Evolutionary conservation across 2,888 invertebrate genomes (phyloP), one percentile per base, ranked within the genome.

Genomic region (Amphipoea oculea): DNA sequence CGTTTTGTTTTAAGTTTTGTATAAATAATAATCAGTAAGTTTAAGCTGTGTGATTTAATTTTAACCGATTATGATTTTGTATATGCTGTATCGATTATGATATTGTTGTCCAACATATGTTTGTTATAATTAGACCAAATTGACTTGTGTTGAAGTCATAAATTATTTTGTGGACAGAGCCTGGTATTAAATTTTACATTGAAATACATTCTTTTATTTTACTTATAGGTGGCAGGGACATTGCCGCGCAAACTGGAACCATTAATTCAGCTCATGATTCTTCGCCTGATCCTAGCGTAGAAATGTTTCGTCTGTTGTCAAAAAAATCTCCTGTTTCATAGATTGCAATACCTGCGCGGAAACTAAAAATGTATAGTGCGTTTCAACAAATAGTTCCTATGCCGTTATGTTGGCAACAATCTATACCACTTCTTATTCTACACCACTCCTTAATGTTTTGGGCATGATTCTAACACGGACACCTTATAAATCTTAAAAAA

Each of bases 111-210:
- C 87, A 84, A 84, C 83, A 73, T 88, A 12, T 88, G 83, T 80
- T 86, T 87, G 85, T 87, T 89, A 83, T 51, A 78, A 73, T 88
- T 85, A 86, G 74, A 88, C 86, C 84, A 89, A 90, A 90, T 86
- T 81, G 89, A 89, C 89, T 87, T 86, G 84, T 88, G 87, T 88
- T 86, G 67, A 76, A 85, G 89, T 92, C 92, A 90, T 91, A 91
- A 92, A 91, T 93, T 94, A 93, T 92, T 92, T 92, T 93, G 90
- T 91, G 91, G 91, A 94, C 92, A 91, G 89, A 91, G 89, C 91
- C 89, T 93, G 92, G 92, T 94, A 95, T 94, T 94, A 95, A 95
- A 95, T 90, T 92, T 89, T 92, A 92, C 91, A 91, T 89, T 88
- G 80, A 69, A 87, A 73, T 67, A 57, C 36, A 69, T 79, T 85